phyloP scores from a whole-genome alignment of 2,113 vertebrate species.

The Eurypyga helias region DNA sequence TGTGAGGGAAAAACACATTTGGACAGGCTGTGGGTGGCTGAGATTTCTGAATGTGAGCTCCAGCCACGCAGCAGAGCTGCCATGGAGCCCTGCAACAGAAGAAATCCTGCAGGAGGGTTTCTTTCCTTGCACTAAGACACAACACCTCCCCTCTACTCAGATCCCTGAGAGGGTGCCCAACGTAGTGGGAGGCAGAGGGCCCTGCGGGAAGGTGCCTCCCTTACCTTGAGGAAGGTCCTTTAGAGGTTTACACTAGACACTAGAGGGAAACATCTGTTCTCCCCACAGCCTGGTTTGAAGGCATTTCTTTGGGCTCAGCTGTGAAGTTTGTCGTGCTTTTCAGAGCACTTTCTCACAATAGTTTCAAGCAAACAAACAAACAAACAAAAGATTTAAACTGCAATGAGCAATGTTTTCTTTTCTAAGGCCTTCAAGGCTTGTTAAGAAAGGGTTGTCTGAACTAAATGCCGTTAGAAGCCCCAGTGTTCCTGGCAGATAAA shows the following conservation, averaged over 20 bases:
- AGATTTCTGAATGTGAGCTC: not conserved
- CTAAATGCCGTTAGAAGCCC: not conserved
- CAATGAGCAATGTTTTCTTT: constrained; percentile 41
- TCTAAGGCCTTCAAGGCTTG: not conserved
- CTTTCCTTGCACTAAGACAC: not conserved
- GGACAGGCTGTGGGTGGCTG: not conserved
- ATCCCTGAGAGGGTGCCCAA: not conserved
- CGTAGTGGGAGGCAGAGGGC: rapidly evolving
- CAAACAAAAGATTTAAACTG: constrained; percentile 34
- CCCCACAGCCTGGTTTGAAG: not conserved
- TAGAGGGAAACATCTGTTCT: not conserved
- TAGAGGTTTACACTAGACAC: not conserved
- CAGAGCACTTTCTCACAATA: not conserved
- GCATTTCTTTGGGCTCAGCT: not conserved
- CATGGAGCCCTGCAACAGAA: not conserved
- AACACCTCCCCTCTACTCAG: not conserved
- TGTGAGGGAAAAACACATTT: not conserved
- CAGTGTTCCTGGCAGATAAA: constrained; percentile 44
- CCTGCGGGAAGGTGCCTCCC: not conserved
- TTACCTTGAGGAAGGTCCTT: not conserved
- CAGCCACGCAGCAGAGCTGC: not conserved
- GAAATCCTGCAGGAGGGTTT: not conserved
- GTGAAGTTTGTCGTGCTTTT: not conserved
- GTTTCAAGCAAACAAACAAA: not conserved
- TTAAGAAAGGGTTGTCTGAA: not conserved